Evolutionary conservation across 92 coral and sea anemone genomes (phyloP).

Genomic region (Actinernus sp.): DNA sequence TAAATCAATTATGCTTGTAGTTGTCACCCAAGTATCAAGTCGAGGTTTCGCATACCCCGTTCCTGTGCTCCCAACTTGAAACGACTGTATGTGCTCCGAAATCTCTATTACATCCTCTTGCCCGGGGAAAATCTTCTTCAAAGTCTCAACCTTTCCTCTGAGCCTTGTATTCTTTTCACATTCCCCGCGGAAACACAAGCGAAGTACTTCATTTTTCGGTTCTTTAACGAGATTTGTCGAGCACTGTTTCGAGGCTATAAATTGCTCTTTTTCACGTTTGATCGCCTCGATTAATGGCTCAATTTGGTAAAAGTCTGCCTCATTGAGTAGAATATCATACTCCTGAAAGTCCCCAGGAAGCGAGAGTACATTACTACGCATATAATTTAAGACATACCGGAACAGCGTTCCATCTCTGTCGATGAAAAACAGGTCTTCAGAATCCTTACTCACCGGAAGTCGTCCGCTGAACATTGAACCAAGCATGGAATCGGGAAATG

Average conservation of each 20-base stretch:
- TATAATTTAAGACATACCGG: conserved; percentile 69
- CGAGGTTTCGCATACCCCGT: conserved; percentile 2
- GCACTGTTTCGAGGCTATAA: not conserved
- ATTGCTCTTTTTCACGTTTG: not conserved
- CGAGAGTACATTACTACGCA: conserved; percentile 62
- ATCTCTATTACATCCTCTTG: conserved; percentile 3
- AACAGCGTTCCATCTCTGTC: conserved; percentile 82
- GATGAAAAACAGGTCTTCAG: conserved; percentile 70
- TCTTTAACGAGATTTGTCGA: not conserved
- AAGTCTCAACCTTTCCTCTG: not conserved
- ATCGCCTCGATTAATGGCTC: conserved; percentile 31
- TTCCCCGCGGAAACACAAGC: conserved; percentile 3
- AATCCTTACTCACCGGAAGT: conserved; percentile 55
- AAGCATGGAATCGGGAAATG: conserved; percentile 76
- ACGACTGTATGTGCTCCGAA: conserved; percentile 3
- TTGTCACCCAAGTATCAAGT: conserved; percentile 1
- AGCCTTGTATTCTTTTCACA: conserved; percentile 1
- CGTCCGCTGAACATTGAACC: conserved; percentile 88
- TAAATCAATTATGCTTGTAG: conserved; percentile 1
- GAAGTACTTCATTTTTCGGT: not conserved
- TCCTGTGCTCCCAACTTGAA: conserved; percentile 6
- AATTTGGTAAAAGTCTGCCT: conserved; percentile 83
- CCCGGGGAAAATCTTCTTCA: not conserved
- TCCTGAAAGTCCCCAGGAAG: conserved; percentile 70
- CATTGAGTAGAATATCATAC: conserved; percentile 70